Evolutionary conservation across 2,797 vertebrate species (phyloP).

Genomic region (Otolemur crassicaudatus): DNA sequence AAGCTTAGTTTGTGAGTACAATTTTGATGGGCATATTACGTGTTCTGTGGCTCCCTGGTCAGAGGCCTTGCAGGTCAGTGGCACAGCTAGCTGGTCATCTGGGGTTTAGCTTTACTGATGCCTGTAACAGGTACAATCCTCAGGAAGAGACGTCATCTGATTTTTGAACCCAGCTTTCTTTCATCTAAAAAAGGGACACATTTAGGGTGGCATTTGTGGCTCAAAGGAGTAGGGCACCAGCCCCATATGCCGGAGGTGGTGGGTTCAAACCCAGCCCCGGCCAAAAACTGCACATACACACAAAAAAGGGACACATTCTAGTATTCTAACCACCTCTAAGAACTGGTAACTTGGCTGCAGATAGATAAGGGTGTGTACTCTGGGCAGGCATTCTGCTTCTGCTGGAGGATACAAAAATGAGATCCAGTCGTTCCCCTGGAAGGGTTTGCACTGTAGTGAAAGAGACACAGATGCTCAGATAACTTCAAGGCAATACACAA

Average conservation of each 20-base stretch:
- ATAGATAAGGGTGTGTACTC: not conserved
- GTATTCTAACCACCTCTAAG: not conserved
- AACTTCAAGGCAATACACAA: not conserved
- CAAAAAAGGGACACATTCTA: not conserved
- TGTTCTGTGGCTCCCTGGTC: not conserved
- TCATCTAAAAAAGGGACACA: not conserved
- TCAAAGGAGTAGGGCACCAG: too few species aligned
- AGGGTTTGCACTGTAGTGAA: not conserved
- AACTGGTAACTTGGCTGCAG: not conserved
- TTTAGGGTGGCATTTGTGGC: too few species aligned
- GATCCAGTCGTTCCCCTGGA: not conserved
- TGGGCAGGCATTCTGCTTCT: not conserved
- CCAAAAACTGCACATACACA: too few species aligned
- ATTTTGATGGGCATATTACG: too few species aligned
- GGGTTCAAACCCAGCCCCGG: too few species aligned
- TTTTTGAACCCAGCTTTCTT: not conserved
- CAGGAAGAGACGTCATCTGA: not conserved
- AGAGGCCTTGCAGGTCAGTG: not conserved
- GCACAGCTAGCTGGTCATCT: accelerated
- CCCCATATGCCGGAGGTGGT: too few species aligned
- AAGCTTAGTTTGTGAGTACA: not conserved
- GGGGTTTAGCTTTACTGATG: not conserved
- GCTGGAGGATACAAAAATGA: too few species aligned
- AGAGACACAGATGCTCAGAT: not conserved
- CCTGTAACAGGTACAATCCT: not conserved